A percentile compares a stretch with the other conserved stretches of the same genome.
phyloP scores from a whole-genome alignment of 2,888 invertebrate species.

The Escarpia spicata region DNA sequence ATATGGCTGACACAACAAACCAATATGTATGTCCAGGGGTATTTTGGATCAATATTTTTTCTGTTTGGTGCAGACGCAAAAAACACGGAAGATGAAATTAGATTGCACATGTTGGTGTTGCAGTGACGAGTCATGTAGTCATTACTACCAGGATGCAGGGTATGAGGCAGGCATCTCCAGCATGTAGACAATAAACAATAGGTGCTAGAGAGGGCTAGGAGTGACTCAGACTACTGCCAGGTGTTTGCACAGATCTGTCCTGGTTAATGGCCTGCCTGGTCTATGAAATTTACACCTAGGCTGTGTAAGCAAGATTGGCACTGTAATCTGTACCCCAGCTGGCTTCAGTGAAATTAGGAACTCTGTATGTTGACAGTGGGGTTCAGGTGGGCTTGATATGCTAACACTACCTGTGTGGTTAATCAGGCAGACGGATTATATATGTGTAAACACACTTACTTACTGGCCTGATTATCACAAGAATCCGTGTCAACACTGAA shows the following conservation, averaged over 20 bases:
- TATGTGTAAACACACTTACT: neutral
- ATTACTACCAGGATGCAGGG: neutral
- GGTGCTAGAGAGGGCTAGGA: neutral
- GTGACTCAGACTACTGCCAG: neutral
- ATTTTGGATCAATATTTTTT: neutral
- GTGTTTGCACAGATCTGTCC: neutral
- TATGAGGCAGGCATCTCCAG: neutral
- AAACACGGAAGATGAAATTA: neutral
- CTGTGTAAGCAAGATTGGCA: neutral
- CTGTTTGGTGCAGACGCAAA: neutral
- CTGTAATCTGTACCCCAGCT: neutral
- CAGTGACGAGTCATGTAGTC: neutral
- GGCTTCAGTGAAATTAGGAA: neutral
- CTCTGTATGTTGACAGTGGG: neutral
- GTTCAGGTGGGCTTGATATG: neutral
- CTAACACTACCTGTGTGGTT: neutral
- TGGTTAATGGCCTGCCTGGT: neutral
- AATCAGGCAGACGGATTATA: neutral
- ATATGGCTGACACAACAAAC: neutral
- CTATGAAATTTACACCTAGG: neutral
- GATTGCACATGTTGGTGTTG: neutral
- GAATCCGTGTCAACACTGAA: neutral
- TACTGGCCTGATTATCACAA: neutral
- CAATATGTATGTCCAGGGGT: neutral
- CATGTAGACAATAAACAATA: neutral